Percentiles rank a stretch among this genome's conserved stretches.
Conservation (phyloP, 2,113 vertebrate species). For the Pseudorhombus dupliciocellatus region DNA sequence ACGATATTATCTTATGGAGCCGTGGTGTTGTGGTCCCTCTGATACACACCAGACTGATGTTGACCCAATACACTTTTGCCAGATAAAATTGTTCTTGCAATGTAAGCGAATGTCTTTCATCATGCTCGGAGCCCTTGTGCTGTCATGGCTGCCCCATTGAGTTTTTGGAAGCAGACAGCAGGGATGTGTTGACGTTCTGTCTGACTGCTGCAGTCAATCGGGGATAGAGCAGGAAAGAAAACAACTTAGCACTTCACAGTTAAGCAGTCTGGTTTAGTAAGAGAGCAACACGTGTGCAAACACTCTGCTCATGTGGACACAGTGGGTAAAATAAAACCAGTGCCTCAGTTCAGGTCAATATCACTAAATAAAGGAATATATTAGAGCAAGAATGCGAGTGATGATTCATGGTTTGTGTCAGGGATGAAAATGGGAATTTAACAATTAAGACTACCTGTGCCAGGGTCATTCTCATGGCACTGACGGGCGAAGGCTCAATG, state of each 20-base stretch:
- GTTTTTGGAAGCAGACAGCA: neutral
- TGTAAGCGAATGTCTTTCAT: neutral
- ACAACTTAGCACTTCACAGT: neutral
- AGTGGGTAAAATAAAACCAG: neutral
- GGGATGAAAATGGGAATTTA: constrained; percentile 46
- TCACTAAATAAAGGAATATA: constrained; percentile 1
- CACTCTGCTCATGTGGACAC: neutral
- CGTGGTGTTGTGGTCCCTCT: no score
- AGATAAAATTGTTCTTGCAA: no score
- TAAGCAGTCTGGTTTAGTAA: neutral
- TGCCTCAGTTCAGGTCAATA: neutral
- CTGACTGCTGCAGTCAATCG: constrained; percentile 8
- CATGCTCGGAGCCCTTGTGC: neutral
- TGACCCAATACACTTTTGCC: no score
- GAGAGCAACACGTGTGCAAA: neutral
- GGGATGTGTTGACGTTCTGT: constrained; percentile 3
- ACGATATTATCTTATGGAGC: neutral
- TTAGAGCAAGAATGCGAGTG: constrained; percentile 10
- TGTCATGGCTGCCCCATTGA: neutral
- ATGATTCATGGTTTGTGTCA: constrained; percentile 44
- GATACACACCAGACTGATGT: no score
- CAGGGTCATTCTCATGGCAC: constrained; percentile 99
- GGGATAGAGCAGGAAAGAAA: neutral
- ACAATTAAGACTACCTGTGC: constrained; percentile 89
- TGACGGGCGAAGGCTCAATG: constrained; percentile 97